These are phyloP conservation scores for Himalopsyche tibetana DNA, from an alignment of 2,888 invertebrate species.

Conservation along the genomic window DNA sequence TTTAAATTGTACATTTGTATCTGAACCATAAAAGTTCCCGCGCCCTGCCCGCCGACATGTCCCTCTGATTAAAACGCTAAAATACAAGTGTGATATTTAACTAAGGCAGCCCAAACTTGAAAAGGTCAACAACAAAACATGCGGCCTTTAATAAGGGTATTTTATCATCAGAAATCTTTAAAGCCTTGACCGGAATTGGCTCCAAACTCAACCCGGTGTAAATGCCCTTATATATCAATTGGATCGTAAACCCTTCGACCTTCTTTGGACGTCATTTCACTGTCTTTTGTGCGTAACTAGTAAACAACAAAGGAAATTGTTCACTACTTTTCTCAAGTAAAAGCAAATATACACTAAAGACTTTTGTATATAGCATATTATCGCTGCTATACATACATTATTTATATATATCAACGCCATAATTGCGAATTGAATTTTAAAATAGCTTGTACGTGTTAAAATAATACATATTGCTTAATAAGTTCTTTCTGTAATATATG, in stretches of 20 bases:
- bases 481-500: too few relatives aligned
- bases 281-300: constrained; percentile 63
- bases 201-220: constrained; percentile 49
- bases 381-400: too few relatives aligned
- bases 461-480: too few relatives aligned
- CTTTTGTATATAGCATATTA: too few relatives aligned
- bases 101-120: constrained; percentile 26
- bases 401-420: too few relatives aligned
- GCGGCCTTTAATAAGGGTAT: constrained; percentile 49
- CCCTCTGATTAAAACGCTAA: constrained; percentile 36
- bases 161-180: constrained; percentile 52
- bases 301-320: constrained; percentile 59
- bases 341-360: background rate
- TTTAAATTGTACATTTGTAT: constrained; percentile 23
- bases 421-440: too few relatives aligned
- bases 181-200: constrained; percentile 49
- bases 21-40: constrained; percentile 18
- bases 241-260: constrained; percentile 66
- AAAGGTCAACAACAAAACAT: constrained; percentile 48
- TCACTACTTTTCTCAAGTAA: background rate
- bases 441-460: too few relatives aligned
- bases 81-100: constrained; percentile 40
- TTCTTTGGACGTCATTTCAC: constrained; percentile 65
- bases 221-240: constrained; percentile 63
- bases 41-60: background rate